Conservation (phyloP, 2,888 invertebrate species). For the Bimastos eiseni region DNA sequence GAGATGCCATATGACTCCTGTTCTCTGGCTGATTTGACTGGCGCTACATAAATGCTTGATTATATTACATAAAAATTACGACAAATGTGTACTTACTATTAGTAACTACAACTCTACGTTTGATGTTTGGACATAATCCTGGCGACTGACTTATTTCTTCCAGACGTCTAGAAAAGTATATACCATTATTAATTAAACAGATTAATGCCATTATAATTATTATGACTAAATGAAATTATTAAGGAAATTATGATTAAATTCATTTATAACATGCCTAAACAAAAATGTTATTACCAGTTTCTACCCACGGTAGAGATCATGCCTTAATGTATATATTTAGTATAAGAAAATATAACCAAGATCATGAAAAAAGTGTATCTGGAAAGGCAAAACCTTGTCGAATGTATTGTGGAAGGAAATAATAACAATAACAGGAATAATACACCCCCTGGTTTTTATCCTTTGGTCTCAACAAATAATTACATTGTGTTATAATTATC, state of each 20-base stretch:
- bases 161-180: not conserved
- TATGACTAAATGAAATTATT: not conserved
- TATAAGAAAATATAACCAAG: not conserved
- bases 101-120: not conserved
- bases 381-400: not conserved
- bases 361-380: not conserved
- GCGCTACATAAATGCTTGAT: no score
- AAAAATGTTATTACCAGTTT: not conserved
- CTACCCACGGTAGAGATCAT: not conserved
- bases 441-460: not conserved
- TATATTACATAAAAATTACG: no score
- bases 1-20: no score
- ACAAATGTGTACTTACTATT: not conserved
- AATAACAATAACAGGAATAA: not conserved
- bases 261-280: not conserved
- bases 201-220: no score
- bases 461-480: not conserved
- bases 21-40: no score
- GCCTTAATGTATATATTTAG: not conserved
- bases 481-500: not conserved
- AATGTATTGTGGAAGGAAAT: not conserved
- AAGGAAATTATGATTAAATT: not conserved
- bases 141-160: not conserved
- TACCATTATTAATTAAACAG: no score
- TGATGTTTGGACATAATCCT: not conserved